Conservation (phyloP, 35 echinoderm and acorn worm genomes). For the Strongylocentrotus purpuratus region DNA sequence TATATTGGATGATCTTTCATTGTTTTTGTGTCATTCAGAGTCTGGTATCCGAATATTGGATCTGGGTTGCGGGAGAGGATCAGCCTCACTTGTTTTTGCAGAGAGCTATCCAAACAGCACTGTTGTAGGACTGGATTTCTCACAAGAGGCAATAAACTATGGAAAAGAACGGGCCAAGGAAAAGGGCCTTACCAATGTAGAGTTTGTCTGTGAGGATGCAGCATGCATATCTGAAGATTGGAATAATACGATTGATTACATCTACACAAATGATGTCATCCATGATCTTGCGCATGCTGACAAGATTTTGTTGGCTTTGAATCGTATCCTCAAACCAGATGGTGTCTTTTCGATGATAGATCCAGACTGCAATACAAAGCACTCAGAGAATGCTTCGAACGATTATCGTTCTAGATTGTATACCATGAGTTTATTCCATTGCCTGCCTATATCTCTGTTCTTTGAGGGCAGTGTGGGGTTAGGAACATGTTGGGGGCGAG, state of each 20-base stretch:
- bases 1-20: neutral
- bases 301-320: slow-evolving; percentile 36
- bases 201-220: slow-evolving; percentile 57
- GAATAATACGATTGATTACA: slow-evolving; percentile 55
- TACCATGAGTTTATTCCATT: slow-evolving; percentile 56
- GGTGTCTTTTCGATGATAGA: slow-evolving; percentile 63
- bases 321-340: slow-evolving; percentile 43
- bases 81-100: slow-evolving; percentile 19
- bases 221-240: slow-evolving; percentile 52
- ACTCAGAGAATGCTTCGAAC: neutral
- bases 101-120: slow-evolving; percentile 53
- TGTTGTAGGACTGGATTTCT: slow-evolving; percentile 49
- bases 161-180: slow-evolving; percentile 29
- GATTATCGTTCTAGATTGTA: slow-evolving; percentile 5
- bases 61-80: slow-evolving; percentile 46
- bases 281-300: slow-evolving; percentile 63
- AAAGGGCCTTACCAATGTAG: slow-evolving; percentile 51
- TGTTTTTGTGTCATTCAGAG: slow-evolving; percentile 40
- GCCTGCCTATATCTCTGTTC: slow-evolving; percentile 59
- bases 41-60: slow-evolving; percentile 46
- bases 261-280: slow-evolving; percentile 46
- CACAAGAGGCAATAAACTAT: neutral
- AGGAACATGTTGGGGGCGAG: slow-evolving; percentile 63
- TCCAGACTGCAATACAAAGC: slow-evolving; percentile 29
- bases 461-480: slow-evolving; percentile 55